Base-by-base conservation (phyloP, 2,113 vertebrate genomes). In the Perca fluviatilis region DNA sequence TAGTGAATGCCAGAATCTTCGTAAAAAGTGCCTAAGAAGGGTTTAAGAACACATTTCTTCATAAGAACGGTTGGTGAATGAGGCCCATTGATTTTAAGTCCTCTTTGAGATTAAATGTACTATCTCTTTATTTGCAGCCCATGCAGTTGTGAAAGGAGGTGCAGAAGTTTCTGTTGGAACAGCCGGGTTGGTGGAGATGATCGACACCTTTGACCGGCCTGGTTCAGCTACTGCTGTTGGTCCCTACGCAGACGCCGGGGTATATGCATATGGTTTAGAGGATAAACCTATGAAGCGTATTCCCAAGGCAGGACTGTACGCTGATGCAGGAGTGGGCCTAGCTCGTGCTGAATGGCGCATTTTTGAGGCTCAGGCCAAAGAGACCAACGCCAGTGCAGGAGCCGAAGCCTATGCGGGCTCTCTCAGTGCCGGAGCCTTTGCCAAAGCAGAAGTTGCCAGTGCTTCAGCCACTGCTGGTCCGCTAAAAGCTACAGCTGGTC, bases 361-460 rank as follows among this genome's bases (percentile, higher is more conserved):
- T 13, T 83, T 71, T 58, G 36, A 64, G 0, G 69, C 25, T 5
- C 40, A 79, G 8, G 70, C 46, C 18, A 89, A 65, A 64, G 78
- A 75, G 9, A 77, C 84, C 30, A 82, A 67, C 3, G 78, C 60
- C 43, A 0, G 18, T 0, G 53, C 61, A 5, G 69, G 21, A 46
- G 9, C 0, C 0, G 51, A 0, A 23, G 9, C 5, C 16, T 57
- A 16, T 18, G 1, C 18, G 0, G 1, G 1, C 9, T 40, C 36
- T 40, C 36, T 40, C 36, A 40, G 15, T 16, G 63, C 53, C 2
- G 3, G 0, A 40, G 77, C 57, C 0, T 49, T 60, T 3, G 74
- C 18, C 60, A 74, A 0, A 75, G 86, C 78, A 75, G 74, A 84
- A 9, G 0, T 84, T 14, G 78, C 0, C 27, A 75, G 82, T 15